phyloP scores from a whole-genome alignment of 2,888 invertebrate genomes.

The Eupithecia inturbata region DNA sequence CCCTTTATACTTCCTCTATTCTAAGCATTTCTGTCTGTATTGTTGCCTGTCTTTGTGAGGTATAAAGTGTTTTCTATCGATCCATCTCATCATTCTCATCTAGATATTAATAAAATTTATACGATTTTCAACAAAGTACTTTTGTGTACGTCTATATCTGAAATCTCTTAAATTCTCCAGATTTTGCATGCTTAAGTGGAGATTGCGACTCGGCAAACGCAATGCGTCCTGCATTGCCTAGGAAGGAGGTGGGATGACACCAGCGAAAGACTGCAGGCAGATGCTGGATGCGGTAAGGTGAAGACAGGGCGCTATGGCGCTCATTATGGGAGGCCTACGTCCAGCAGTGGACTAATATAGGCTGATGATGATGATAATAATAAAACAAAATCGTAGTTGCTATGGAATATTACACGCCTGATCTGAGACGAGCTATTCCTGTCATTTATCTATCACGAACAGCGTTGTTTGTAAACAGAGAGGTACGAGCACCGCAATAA shows the following conservation, averaged over 20 bases:
- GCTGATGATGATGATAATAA: not conserved
- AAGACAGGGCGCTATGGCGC: too few species aligned
- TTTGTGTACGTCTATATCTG: not conserved
- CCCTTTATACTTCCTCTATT: too few species aligned
- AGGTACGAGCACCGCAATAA: constrained; percentile 12
- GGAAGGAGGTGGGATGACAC: not conserved
- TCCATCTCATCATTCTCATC: too few species aligned
- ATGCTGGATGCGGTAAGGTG: not conserved
- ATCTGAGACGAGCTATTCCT: not conserved
- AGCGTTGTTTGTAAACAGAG: constrained; percentile 19
- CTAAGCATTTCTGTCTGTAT: too few species aligned
- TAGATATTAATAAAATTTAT: not conserved
- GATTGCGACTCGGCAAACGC: not conserved
- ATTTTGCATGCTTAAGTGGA: not conserved
- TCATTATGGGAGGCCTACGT: not conserved
- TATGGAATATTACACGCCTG: constrained; percentile 4
- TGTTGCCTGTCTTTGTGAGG: too few species aligned
- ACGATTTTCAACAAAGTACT: not conserved
- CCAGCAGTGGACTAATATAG: not conserved
- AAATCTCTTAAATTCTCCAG: not conserved
- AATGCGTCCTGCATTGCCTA: too few species aligned
- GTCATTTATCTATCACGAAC: constrained; percentile 2
- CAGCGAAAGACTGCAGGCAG: not conserved
- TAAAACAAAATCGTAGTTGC: not conserved
- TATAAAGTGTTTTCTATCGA: too few species aligned